Conservation (phyloP, 53 echinoderm and acorn worm species). For the Glandiceps talaboti region DNA sequence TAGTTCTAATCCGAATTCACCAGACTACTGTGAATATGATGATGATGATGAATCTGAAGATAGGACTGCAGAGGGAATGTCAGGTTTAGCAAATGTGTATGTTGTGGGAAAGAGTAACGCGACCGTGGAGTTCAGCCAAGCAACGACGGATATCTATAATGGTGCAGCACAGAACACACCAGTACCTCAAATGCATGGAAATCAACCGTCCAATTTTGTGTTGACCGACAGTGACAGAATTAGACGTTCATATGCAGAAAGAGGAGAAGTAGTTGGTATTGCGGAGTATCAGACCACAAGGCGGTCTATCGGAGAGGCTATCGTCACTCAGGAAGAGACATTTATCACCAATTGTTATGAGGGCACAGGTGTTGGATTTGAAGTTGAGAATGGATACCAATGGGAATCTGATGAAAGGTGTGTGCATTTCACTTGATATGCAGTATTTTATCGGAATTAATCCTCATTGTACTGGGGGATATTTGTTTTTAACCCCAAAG, state of each 20-base stretch:
- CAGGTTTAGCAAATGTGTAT: too few species aligned
- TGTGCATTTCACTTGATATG: too few species aligned
- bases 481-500: too few species aligned
- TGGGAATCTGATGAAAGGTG: slow-evolving; percentile 99
- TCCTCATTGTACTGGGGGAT: too few species aligned
- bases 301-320: neutral
- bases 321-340: neutral
- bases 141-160: neutral
- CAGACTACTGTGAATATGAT: neutral
- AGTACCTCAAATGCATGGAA: neutral
- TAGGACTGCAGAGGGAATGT: neutral
- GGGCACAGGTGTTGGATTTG: neutral
- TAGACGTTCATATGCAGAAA: neutral
- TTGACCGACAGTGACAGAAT: neutral
- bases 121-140: neutral
- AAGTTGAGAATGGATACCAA: slow-evolving; percentile 27
- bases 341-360: neutral
- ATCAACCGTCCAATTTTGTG: neutral
- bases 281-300: neutral
- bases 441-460: too few species aligned
- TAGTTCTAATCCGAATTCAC: neutral
- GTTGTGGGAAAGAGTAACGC: neutral
- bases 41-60: neutral
- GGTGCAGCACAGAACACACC: neutral
- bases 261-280: neutral